Percentiles rank a stretch among this genome's conserved stretches.
These are phyloP conservation scores for Ptiloglossa arizonensis DNA, from an alignment of 1,140 invertebrate genomes.

Conservation along the genomic window DNA sequence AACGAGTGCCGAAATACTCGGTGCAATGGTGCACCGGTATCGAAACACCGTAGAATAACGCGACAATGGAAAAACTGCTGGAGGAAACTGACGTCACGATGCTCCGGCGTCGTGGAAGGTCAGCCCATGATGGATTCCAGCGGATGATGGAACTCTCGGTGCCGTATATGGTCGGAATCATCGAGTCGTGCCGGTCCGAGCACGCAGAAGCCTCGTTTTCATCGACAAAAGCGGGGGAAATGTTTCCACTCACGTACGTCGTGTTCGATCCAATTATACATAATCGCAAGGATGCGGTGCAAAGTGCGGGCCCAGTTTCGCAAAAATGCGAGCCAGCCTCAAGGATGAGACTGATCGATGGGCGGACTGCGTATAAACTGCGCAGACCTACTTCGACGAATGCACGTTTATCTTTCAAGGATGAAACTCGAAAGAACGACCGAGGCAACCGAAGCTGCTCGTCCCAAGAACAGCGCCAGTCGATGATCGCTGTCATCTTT, in stretches of 20 bases:
- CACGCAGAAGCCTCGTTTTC: constrained; percentile 7
- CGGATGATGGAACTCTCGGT: neutral
- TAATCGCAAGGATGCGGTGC: constrained; percentile 13
- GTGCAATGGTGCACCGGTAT: too few relatives aligned
- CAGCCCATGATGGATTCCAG: neutral
- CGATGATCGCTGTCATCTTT: too few relatives aligned
- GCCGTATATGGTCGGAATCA: constrained; percentile 38
- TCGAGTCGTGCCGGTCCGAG: neutral
- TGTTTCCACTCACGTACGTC: constrained; percentile 4
- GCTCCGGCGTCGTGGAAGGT: constrained; percentile 18
- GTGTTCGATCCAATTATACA: constrained; percentile 27
- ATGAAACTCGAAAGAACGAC: constrained; percentile 3
- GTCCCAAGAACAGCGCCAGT: too few relatives aligned
- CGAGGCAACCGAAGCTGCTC: neutral
- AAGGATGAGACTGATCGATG: constrained; percentile 7
- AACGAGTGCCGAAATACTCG: too few relatives aligned
- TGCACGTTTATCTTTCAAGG: neutral
- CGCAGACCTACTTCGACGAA: neutral
- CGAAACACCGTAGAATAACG: too few relatives aligned
- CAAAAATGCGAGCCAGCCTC: neutral
- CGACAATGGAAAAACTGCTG: too few relatives aligned
- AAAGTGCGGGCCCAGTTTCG: constrained; percentile 10
- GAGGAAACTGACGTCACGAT: neutral
- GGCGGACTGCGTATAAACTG: neutral
- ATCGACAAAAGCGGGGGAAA: neutral